Conservation (phyloP, 64 coral and sea anemone genomes). For the Montipora capricornis region DNA sequence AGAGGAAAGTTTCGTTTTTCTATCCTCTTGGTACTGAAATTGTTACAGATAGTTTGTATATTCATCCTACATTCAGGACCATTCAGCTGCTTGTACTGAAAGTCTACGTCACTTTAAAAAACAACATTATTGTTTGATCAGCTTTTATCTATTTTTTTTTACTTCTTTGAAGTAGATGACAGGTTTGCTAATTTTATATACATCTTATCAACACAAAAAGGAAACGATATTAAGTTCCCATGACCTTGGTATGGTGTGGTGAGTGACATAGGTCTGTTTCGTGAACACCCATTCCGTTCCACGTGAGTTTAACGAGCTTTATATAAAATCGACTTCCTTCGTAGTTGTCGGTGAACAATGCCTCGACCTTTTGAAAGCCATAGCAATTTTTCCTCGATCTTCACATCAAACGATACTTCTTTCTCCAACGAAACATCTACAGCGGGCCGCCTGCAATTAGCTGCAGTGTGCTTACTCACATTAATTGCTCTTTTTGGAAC, state of each 20-base stretch:
- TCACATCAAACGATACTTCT: background rate
- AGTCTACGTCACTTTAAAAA: too few species aligned
- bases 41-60: too few species aligned
- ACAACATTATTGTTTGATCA: too few species aligned
- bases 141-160: too few species aligned
- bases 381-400: background rate
- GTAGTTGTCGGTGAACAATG: background rate
- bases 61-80: too few species aligned
- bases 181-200: background rate
- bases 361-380: background rate
- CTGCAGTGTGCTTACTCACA: background rate
- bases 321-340: too few species aligned
- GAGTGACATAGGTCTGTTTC: background rate
- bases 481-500: constrained; percentile 46
- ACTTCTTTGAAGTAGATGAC: too few species aligned
- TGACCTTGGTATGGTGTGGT: background rate
- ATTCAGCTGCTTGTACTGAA: too few species aligned
- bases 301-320: too few species aligned
- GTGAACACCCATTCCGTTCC: too few species aligned
- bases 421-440: background rate
- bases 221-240: background rate
- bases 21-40: too few species aligned
- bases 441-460: background rate
- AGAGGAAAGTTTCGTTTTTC: too few species aligned
- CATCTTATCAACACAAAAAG: background rate